These are phyloP conservation scores for Gymnarchus niloticus DNA, from an alignment of 2,113 vertebrate genomes.

Conservation along the genomic window DNA sequence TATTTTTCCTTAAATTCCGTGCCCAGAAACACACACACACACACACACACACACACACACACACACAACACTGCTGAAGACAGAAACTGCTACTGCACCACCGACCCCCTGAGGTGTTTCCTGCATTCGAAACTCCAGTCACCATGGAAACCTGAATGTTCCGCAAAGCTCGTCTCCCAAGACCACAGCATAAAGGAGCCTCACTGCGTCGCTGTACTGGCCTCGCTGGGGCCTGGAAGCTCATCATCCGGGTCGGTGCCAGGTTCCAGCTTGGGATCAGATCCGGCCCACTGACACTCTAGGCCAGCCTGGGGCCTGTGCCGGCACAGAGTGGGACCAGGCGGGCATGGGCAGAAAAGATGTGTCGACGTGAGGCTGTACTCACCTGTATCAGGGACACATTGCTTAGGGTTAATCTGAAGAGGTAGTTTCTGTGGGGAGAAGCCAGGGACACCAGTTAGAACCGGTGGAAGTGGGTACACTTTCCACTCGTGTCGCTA, in stretches of 20 bases:
- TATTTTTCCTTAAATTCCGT: background rate
- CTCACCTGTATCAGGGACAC: constrained; percentile 91
- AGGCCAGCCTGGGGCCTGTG: background rate
- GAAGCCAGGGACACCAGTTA: constrained; percentile 6
- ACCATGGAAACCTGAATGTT: constrained; percentile 21
- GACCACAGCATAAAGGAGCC: background rate
- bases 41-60: background rate
- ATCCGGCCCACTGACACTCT: background rate
- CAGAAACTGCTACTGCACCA: background rate
- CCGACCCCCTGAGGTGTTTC: background rate
- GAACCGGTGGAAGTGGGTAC: background rate
- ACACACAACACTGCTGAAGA: background rate
- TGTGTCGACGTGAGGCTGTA: background rate
- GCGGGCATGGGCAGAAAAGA: background rate
- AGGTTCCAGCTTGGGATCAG: constrained; percentile 1
- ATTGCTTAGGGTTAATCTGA: constrained; percentile 90
- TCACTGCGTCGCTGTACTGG: background rate
- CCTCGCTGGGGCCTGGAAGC: background rate
- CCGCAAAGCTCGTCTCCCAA: constrained; percentile 1
- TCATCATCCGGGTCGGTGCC: background rate
- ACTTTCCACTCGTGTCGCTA: background rate
- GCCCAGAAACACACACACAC: background rate
- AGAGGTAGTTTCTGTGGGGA: constrained; percentile 87
- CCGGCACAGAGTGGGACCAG: background rate
- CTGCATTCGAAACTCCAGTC: background rate